A percentile compares a stretch with the other conserved stretches of the same genome.
These are phyloP conservation scores for Nixonia krombeini DNA, from an alignment of 1,140 invertebrate species.

Conservation along the genomic window DNA sequence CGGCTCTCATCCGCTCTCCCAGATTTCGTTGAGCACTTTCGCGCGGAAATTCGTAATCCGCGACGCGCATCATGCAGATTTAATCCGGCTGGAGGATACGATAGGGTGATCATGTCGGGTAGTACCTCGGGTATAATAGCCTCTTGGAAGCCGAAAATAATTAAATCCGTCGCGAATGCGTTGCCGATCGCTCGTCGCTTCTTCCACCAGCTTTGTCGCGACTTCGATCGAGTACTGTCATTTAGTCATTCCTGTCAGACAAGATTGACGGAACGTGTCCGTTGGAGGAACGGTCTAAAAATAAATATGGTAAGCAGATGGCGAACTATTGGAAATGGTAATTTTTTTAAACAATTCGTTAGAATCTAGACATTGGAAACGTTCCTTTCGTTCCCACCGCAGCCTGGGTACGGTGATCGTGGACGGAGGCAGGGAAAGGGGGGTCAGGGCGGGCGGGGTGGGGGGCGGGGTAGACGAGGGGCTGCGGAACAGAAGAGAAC, in stretches of 20 bases:
- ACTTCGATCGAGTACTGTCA: constrained; percentile 30
- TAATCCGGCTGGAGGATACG: constrained; percentile 45
- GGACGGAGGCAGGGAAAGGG: constrained; percentile 4
- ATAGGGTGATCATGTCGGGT: constrained; percentile 37
- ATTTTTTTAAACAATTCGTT: too few relatives aligned
- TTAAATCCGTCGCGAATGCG: constrained; percentile 37
- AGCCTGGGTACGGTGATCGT: constrained; percentile 7
- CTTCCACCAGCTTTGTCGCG: constrained; percentile 26
- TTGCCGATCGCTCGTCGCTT: constrained; percentile 24
- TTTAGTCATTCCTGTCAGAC: too few relatives aligned
- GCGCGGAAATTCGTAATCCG: constrained; percentile 49
- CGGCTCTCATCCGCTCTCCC: constrained; percentile 20
- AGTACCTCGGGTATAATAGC: constrained; percentile 24
- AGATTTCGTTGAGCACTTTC: constrained; percentile 44
- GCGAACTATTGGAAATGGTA: background rate
- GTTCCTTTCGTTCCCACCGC: background rate
- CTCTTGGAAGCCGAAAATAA: constrained; percentile 44
- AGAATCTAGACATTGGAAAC: too few relatives aligned
- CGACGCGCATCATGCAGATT: constrained; percentile 46
- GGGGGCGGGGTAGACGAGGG: constrained; percentile 19
- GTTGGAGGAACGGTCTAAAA: too few relatives aligned
- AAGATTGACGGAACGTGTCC: too few relatives aligned
- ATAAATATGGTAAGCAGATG: too few relatives aligned
- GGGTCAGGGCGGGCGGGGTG: constrained; percentile 12
- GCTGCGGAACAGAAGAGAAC: constrained; percentile 25